Conservation (phyloP, 1,140 invertebrate species). For the Helicorthomorpha holstii region DNA sequence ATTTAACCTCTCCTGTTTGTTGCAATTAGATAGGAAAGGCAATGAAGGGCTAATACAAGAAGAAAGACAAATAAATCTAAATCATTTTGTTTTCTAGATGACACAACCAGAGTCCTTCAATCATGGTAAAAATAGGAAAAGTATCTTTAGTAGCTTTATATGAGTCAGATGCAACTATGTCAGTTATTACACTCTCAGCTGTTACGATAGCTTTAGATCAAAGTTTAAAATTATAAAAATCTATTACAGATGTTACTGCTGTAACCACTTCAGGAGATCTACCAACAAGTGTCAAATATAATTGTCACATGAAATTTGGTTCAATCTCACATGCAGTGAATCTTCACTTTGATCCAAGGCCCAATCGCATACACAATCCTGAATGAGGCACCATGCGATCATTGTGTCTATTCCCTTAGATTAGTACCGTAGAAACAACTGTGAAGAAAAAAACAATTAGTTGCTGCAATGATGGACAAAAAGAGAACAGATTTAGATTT, state of each 20-base stretch:
- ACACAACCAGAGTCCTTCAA: neutral
- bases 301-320: neutral
- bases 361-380: neutral
- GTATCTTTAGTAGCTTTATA: neutral
- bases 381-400: neutral
- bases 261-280: neutral
- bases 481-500: too few species aligned
- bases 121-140: neutral
- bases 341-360: neutral
- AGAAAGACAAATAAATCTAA: neutral
- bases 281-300: neutral
- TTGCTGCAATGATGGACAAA: too few species aligned
- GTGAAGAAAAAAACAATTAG: too few species aligned
- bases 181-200: neutral
- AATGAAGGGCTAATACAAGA: neutral
- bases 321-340: neutral
- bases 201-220: neutral
- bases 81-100: neutral
- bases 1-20: neutral
- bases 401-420: neutral
- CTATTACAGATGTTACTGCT: neutral
- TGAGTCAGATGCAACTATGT: neutral
- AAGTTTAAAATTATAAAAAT: neutral
- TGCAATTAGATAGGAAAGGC: neutral
- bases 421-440: neutral